These are phyloP conservation scores for Coptotermes formosanus DNA, from an alignment of 1,140 invertebrate genomes.

Conservation along the genomic window DNA sequence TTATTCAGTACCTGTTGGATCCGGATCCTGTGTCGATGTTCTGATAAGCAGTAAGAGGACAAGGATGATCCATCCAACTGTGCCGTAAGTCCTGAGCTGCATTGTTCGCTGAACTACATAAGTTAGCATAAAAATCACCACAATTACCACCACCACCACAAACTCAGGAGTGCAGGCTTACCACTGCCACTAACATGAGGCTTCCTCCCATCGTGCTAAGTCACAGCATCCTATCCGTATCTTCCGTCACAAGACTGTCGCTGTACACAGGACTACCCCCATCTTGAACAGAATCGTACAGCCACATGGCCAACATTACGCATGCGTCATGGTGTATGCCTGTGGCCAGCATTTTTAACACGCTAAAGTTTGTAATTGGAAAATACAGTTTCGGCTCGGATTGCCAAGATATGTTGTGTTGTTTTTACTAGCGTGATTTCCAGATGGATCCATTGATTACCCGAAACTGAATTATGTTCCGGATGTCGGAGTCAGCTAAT, in stretches of 20 bases:
- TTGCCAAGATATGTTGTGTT: too few species aligned
- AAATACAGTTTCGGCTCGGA: too few species aligned
- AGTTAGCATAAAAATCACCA: not conserved
- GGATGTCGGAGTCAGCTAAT: too few species aligned
- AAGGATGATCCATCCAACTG: not conserved
- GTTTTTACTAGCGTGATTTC: too few species aligned
- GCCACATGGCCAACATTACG: not conserved
- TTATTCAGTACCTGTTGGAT: not conserved
- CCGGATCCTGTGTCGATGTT: not conserved
- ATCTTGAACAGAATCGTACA: not conserved
- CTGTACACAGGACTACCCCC: too few species aligned
- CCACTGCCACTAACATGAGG: not conserved
- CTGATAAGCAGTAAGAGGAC: not conserved
- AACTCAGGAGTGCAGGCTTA: not conserved
- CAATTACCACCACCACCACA: not conserved
- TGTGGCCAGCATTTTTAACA: too few species aligned
- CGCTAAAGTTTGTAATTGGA: too few species aligned
- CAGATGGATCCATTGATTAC: too few species aligned
- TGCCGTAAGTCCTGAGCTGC: not conserved
- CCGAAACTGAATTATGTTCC: too few species aligned
- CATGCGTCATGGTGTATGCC: not conserved
- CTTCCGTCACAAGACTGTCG: not conserved
- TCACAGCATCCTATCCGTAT: not conserved
- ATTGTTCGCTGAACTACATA: not conserved
- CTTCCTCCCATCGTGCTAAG: not conserved